Evolutionary conservation across 2,113 vertebrate genomes (phyloP).

Genomic region (Sinocyclocheilus maitianheensis): DNA sequence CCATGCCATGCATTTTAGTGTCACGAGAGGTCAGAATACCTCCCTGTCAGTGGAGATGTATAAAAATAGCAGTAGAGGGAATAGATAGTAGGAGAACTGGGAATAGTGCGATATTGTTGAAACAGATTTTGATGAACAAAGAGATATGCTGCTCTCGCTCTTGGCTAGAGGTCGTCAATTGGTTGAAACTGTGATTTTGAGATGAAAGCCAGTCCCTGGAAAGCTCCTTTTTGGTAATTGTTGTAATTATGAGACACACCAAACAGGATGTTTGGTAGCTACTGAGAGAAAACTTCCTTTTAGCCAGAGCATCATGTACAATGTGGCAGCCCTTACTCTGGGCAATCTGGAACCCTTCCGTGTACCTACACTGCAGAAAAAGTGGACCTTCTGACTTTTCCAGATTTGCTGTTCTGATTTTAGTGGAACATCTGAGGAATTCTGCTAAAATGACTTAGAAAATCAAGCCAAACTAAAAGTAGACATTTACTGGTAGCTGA

Average conservation of each 20-base stretch:
- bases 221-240: slow-evolving; percentile 36
- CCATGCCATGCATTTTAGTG: slow-evolving; percentile 30
- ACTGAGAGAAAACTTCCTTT: slow-evolving; percentile 16
- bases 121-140: slow-evolving; percentile 33
- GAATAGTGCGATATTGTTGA: background rate
- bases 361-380: background rate
- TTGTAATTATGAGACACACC: slow-evolving; percentile 41
- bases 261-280: slow-evolving; percentile 45
- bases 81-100: background rate
- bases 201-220: slow-evolving; percentile 51
- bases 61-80: slow-evolving; percentile 43
- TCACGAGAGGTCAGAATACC: slow-evolving; percentile 34
- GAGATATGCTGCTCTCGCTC: slow-evolving; percentile 13
- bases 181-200: slow-evolving; percentile 34
- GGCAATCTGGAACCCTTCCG: background rate
- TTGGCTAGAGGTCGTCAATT: slow-evolving; percentile 29
- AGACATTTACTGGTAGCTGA: background rate
- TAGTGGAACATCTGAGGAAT: background rate
- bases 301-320: background rate
- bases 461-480: background rate
- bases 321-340: background rate
- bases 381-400: background rate
- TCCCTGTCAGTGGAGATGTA: slow-evolving; percentile 19
- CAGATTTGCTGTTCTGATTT: background rate
- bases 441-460: background rate